Evolutionary conservation across 2,113 vertebrate species (phyloP), one percentile per base, ranked within the genome.

Genomic region (Embiotoca jacksoni): DNA sequence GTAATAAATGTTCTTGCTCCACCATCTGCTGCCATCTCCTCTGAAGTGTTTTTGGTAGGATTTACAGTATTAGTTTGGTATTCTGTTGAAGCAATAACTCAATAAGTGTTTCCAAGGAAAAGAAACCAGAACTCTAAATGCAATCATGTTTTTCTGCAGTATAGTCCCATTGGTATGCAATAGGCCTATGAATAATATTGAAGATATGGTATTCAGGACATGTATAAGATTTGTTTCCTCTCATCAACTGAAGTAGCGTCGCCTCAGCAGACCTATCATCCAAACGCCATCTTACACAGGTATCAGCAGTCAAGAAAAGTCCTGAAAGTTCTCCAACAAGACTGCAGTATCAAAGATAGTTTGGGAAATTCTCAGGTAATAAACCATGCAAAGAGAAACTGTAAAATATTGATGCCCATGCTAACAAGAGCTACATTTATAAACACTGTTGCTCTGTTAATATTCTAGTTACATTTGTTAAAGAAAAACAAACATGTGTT

Each of bases 71-170:
- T 53, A 32, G 39, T 47, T 47, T 7, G 54, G 39, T 31, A 3
- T 8, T 71, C 58, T 71, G 44, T 70, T 58, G 47, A 59, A 55
- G 0, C n/a, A 59, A 59, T 55, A 23, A 31, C 55, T 59, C n/a
- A 73, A 47, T 13, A 14, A 56, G 61, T 54, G 23, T 74, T 37
- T 80, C n/a, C 57, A 6, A 49, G 13, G 11, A 52, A 53, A 66
- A 35, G 6, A 11, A 7, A 72, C 11, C 61, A 32, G 32, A 64
- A 31, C 33, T 63, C 37, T 32, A 14, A 37, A 50, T 37, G 33
- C 37, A 63, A 30, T 52, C 36, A 32, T 33, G 5, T 44, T 61
- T 73, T 73, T 63, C 9, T 78, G 37, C 7, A 61, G 16, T 41
- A 39, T 58, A 33, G 39, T 7, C 13, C 3, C 46, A 78, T 37